Base-by-base conservation (phyloP, 2,888 invertebrate species). In the Timandra comae region DNA sequence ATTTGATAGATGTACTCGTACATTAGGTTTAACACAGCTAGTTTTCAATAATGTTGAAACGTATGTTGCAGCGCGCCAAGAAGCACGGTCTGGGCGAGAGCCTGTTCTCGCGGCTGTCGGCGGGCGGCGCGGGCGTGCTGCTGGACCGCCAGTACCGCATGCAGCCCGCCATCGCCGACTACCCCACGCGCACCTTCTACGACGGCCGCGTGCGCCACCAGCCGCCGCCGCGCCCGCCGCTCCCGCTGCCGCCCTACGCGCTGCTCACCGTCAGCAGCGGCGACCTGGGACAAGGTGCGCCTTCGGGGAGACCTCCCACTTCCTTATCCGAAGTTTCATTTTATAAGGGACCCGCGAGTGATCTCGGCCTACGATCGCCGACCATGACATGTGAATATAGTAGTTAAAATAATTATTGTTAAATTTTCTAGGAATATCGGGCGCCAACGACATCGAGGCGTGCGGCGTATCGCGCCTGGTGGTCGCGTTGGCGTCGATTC, bases 141-240 rank as follows among this genome's bases (percentile, higher is more conserved):
- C 76, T 95, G 16, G 80, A 87, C 44, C 85, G 76, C 2, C 97
- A 97, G 68, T 96, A 96, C 72, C 88, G 97, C 43, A 97, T 97
- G 97, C 92, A 94, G 49, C 87, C 88, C 1, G 91, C 91, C 33
- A 96, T 97, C 47, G 91, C 91, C 2, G 75, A 81, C 34, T 97
- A 93, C 87, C 96, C 97, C 1, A 95, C 93, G 70, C 70, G 82
- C 21, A 88, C 87, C 27, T 93, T 94, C 71, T 95, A 95, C 63
- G 78, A 73, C 26, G 87, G 87, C 4, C 71, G 63, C 41, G 71
- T 94, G 29, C 55, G 47, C 26, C 80, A 67, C 32, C 50, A 56
- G n/a, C 52, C 63, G 12, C 55, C 56, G 8, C 32, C 43, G 19
- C 38, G 61, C 12, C 55, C 60, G 1, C 38, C 41, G 1, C 56